Base-by-base conservation (phyloP, 2,888 invertebrate genomes). In the Apodemia duryi region DNA sequence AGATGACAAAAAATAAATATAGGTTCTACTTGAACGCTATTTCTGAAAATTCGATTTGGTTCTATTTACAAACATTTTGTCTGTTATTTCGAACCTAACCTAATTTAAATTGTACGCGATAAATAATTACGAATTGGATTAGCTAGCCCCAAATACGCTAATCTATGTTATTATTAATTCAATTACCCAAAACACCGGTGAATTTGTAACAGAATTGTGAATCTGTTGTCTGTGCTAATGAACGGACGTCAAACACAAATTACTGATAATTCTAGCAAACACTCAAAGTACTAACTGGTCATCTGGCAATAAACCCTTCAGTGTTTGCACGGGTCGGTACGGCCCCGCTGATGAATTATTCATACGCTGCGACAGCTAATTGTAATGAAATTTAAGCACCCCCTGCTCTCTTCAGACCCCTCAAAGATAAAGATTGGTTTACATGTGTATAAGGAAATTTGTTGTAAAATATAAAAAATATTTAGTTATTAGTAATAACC, bases 351-450 rank as follows among this genome's bases (percentile, higher is more conserved):
- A 77, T 91, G 91, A 87, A 91, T 91, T 79, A 91, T 91, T 88
- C 90, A 91, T 86, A 78, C 80, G 73, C 73, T 77, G 82, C 83
- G 80, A 82, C 82, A 73, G 87, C 90, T 91, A 91, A 91, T 91
- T 91, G 90, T 91, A 91, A 91, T 91, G 85, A 87, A 90, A 91
- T 91, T 91, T 89, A 86, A 83, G 80, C 85, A 82, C 78, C 78
- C 76, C 72, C 75, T 72, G 66, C 68, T 61, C 70, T 65, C 64
- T 66, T 63, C 61, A 63, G 21, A 21, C n/a, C 65, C 64, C 64
- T 66, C 28, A 35, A 21, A 35, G 51, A 52, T 35, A 41, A 57
- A 51, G 29, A n/a, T 62, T 69, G 74, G 76, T 43, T 76, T 74
- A 76, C 74, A 79, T 79, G 21, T 9, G n/a, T 7, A 21, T 6